Conservation (phyloP, 2,113 vertebrate species). For the Suricata suricatta region DNA sequence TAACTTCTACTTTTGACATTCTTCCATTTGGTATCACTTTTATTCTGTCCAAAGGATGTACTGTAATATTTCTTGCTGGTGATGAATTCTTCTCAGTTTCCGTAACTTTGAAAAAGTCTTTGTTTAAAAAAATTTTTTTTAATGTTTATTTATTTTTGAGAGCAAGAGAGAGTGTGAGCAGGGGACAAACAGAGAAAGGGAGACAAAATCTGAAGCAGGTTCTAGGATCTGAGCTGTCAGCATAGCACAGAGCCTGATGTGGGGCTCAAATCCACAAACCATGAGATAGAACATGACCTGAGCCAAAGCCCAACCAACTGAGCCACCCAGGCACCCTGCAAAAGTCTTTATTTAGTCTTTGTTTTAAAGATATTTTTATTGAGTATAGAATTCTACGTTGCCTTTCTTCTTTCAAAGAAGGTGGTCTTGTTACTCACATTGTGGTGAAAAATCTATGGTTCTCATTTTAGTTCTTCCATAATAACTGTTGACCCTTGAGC, state of each 20-base stretch:
- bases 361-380: background rate
- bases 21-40: background rate
- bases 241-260: too few species aligned
- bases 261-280: too few species aligned
- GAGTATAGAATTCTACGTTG: background rate
- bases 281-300: too few species aligned
- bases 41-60: background rate
- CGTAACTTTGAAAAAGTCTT: background rate
- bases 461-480: background rate
- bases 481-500: background rate
- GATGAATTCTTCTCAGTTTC: background rate
- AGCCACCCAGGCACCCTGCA: too few species aligned
- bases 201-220: too few species aligned
- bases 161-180: too few species aligned
- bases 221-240: too few species aligned
- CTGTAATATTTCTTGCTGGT: background rate
- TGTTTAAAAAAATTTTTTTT: background rate
- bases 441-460: background rate
- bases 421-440: background rate
- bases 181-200: too few species aligned
- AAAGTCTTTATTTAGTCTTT: background rate
- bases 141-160: background rate
- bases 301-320: too few species aligned
- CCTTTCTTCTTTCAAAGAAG: background rate
- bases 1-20: background rate